A percentile compares a stretch with the other conserved stretches of the same genome.
Evolutionary conservation across 2,888 invertebrate genomes (phyloP).

Genomic region (Heliconius aoede): DNA sequence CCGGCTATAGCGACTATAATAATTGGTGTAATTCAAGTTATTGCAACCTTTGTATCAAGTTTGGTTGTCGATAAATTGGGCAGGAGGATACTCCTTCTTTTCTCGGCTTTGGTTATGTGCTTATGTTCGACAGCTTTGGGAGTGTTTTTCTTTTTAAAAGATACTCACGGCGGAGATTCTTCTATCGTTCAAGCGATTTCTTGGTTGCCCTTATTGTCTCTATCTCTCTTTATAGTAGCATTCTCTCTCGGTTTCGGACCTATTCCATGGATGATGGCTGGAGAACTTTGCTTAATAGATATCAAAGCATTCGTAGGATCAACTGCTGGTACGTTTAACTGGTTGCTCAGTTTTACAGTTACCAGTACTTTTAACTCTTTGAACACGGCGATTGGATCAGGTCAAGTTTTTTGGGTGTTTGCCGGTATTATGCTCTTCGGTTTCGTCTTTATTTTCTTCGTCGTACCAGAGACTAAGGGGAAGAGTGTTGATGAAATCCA

Average conservation of each 20-base stretch:
- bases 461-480: conserved; percentile 88
- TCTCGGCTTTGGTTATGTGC: conserved; percentile 88
- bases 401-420: conserved; percentile 90
- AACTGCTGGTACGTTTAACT: conserved; percentile 91
- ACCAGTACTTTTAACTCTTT: conserved; percentile 88
- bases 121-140: conserved; percentile 88
- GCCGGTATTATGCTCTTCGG: conserved; percentile 86
- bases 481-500: conserved; percentile 88
- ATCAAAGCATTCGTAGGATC: conserved; percentile 91
- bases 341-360: conserved; percentile 91
- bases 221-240: conserved; percentile 90
- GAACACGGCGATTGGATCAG: conserved; percentile 81
- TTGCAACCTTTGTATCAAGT: conserved; percentile 89
- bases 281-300: conserved; percentile 91
- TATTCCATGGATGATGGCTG: conserved; percentile 92
- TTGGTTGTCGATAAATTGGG: conserved; percentile 92
- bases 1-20: conserved; percentile 88
- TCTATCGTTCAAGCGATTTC: conserved; percentile 81
- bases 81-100: conserved; percentile 88
- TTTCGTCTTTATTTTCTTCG: conserved; percentile 86
- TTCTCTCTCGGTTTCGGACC: conserved; percentile 95
- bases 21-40: conserved; percentile 92
- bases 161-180: conserved; percentile 58
- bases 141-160: conserved; percentile 85
- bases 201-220: conserved; percentile 89